Conservation (phyloP, 53 echinoderm and acorn worm genomes). For the Hippasteria phrygiana region DNA sequence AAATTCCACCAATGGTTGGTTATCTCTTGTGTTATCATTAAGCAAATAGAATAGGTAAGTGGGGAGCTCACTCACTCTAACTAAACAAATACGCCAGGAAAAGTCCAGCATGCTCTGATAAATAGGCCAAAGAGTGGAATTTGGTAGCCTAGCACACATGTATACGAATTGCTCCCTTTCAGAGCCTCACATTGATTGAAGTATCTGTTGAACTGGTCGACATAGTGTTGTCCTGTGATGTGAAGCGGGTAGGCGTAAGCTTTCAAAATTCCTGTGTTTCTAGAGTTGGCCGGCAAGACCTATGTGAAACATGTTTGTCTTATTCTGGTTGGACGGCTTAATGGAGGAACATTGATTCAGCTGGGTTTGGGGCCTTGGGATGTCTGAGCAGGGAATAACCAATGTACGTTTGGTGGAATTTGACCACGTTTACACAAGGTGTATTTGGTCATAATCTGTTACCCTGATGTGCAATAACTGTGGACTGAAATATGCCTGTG, state of each 20-base stretch:
- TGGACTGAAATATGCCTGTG: not conserved
- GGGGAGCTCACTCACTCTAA: not conserved
- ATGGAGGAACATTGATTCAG: not conserved
- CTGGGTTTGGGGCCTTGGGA: not conserved
- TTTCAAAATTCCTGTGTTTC: conserved; percentile 3
- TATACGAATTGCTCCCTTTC: not conserved
- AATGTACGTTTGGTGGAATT: not conserved
- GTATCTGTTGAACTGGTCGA: not conserved
- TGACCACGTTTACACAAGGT: not conserved
- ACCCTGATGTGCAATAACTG: not conserved
- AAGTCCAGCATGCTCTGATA: not conserved
- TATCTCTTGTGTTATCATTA: conserved; percentile 9
- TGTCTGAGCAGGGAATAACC: not conserved
- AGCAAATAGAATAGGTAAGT: conserved; percentile 2
- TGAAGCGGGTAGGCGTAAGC: not conserved
- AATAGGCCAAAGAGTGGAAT: not conserved
- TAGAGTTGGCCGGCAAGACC: not conserved
- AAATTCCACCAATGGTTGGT: conserved; percentile 18
- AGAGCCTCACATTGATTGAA: not conserved
- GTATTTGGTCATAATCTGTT: not conserved
- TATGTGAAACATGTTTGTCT: not conserved
- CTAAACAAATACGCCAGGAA: conserved; percentile 1
- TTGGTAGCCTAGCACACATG: not conserved
- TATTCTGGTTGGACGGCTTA: not conserved
- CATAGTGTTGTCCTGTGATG: too few relatives aligned